Evolutionary conservation across 2,888 invertebrate species (phyloP).

Genomic region (Corbicula japonica): DNA sequence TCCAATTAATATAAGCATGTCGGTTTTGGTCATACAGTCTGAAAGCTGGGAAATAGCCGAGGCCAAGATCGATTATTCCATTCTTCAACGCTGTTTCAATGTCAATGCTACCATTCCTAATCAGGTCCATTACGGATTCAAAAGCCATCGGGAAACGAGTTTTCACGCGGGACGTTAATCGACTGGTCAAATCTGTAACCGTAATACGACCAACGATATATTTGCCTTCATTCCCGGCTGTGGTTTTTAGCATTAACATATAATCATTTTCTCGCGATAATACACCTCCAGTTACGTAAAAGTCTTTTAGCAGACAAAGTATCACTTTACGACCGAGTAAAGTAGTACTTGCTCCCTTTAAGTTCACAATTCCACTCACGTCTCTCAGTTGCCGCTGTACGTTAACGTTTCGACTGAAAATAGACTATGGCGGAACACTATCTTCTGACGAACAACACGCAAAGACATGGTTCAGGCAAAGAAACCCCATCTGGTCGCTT

Average conservation of each 20-base stretch:
- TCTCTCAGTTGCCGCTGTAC: slow-evolving; percentile 1
- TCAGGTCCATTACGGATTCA: neutral
- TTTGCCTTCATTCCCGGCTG: no score
- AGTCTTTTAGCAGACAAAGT: no score
- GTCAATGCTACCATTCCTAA: neutral
- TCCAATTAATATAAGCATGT: slow-evolving; percentile 7
- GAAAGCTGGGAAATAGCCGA: slow-evolving; percentile 9
- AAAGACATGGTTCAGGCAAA: slow-evolving; percentile 5
- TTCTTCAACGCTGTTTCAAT: neutral
- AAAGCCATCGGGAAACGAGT: neutral
- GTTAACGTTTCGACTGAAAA: neutral
- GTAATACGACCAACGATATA: neutral
- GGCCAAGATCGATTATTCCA: neutral
- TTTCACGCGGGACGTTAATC: neutral
- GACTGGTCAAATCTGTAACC: neutral
- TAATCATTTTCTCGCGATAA: no score
- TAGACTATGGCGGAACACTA: neutral
- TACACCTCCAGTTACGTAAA: no score
- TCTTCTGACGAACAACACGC: slow-evolving; percentile 9
- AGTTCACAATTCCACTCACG: neutral
- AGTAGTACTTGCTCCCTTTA: no score
- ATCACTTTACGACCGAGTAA: no score
- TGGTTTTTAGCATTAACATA: no score
- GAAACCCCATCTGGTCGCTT: slow-evolving; percentile 6
- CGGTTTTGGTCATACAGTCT: neutral